Evolutionary conservation across 2,888 invertebrate genomes (phyloP).

Genomic region (Masnerella sp.): DNA sequence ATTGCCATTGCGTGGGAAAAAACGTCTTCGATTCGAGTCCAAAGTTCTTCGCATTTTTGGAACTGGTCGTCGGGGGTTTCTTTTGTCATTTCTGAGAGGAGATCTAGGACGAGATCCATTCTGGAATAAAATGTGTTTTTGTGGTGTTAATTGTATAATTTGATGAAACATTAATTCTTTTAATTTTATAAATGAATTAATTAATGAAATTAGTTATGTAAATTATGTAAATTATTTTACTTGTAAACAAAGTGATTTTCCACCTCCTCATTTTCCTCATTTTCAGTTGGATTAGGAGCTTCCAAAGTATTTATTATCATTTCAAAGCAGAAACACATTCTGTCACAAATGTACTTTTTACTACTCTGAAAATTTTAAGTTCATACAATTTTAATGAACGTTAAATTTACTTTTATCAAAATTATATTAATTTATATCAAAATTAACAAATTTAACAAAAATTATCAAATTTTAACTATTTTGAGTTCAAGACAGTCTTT

Average conservation of each 20-base stretch:
- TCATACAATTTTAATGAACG: too few relatives aligned
- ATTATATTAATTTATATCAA: too few relatives aligned
- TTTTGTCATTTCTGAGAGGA: constrained; percentile 69
- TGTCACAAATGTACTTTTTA: constrained; percentile 73
- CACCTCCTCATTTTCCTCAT: constrained; percentile 68
- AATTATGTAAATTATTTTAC: too few relatives aligned
- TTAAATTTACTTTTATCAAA: too few relatives aligned
- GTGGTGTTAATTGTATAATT: too few relatives aligned
- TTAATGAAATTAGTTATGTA: too few relatives aligned
- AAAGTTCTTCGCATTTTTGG: constrained; percentile 68
- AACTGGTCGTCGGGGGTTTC: constrained; percentile 66
- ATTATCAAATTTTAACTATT: too few relatives aligned
- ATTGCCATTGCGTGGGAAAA: constrained; percentile 77
- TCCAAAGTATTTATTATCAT: constrained; percentile 70
- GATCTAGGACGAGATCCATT: constrained; percentile 74
- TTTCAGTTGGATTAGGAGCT: constrained; percentile 65
- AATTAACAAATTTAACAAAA: too few relatives aligned
- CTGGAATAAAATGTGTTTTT: constrained; percentile 63
- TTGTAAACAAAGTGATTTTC: constrained; percentile 74
- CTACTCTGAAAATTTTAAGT: constrained; percentile 65
- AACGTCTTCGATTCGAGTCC: constrained; percentile 74
- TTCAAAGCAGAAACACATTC: constrained; percentile 72
- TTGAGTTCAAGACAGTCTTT: too few relatives aligned
- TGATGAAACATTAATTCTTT: too few relatives aligned
- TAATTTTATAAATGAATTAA: too few relatives aligned